A percentile compares a stretch with the other conserved stretches of the same genome.
phyloP scores from a whole-genome alignment of 2,888 invertebrate genomes.

The Dicyrtoma fusca region DNA sequence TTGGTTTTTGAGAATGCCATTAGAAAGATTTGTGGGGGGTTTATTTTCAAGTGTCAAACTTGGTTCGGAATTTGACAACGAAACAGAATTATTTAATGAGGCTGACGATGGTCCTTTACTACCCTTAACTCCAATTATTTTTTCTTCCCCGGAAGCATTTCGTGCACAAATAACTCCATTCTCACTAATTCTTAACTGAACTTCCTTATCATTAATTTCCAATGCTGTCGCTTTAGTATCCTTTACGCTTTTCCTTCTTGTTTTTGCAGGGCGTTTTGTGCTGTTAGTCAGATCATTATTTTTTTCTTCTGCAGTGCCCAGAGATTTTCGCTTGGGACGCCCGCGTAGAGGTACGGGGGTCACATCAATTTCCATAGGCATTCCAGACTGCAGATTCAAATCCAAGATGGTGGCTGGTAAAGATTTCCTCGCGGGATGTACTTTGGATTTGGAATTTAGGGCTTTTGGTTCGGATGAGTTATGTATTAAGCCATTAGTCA shows the following conservation, averaged over 20 bases:
- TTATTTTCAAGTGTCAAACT: too few relatives aligned
- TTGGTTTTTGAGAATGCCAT: too few relatives aligned
- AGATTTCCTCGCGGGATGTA: too few relatives aligned
- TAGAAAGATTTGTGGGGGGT: too few relatives aligned
- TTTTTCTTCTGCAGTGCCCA: background rate
- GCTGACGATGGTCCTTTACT: background rate
- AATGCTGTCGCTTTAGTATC: constrained; percentile 43
- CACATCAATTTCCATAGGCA: too few relatives aligned
- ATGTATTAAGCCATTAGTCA: background rate
- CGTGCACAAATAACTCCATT: constrained; percentile 67
- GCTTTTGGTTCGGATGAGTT: background rate
- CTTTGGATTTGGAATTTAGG: too few relatives aligned
- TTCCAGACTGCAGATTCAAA: background rate
- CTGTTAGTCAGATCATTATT: constrained; percentile 1
- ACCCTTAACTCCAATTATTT: constrained; percentile 43
- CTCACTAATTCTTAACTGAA: constrained; percentile 69
- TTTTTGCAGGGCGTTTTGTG: background rate
- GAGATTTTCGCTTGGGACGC: background rate
- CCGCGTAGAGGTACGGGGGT: background rate
- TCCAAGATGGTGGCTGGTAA: background rate
- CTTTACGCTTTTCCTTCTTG: background rate
- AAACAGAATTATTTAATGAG: too few relatives aligned
- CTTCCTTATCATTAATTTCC: constrained; percentile 66
- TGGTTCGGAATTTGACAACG: too few relatives aligned
- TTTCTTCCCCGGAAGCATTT: constrained; percentile 45